These are phyloP conservation scores for Aphyosemion australe DNA, from an alignment of 2,113 vertebrate genomes.

Conservation along the genomic window DNA sequence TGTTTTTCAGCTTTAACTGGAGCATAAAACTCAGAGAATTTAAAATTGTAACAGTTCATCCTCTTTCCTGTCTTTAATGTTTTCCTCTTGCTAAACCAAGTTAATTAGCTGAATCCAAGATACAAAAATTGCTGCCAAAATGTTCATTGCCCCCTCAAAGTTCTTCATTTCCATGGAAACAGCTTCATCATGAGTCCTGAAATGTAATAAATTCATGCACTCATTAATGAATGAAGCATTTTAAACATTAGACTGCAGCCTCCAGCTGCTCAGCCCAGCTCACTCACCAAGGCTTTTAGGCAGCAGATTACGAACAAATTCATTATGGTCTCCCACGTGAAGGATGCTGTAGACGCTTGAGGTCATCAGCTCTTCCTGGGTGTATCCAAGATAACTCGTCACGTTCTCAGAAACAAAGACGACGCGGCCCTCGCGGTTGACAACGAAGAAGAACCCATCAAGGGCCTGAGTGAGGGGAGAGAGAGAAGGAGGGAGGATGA, in stretches of 20 bases:
- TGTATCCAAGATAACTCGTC: conserved; percentile 90
- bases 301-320: conserved; percentile 92
- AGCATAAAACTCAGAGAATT: conserved; percentile 13
- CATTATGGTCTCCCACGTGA: conserved; percentile 93
- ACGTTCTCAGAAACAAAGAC: conserved; percentile 96
- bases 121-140: conserved; percentile 14
- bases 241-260: background rate
- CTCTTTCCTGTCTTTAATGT: background rate
- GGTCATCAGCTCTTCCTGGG: conserved; percentile 95
- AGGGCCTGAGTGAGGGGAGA: conserved; percentile 79
- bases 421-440: conserved; percentile 93
- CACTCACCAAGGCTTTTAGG: conserved; percentile 90
- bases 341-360: conserved; percentile 97
- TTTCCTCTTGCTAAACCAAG: conserved; percentile 14
- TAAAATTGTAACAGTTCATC: background rate
- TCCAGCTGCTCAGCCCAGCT: background rate
- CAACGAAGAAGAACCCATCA: conserved; percentile 95
- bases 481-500: background rate
- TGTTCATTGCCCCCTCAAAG: conserved; percentile 16
- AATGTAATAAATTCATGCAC: too few relatives aligned
- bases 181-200: conserved; percentile 3
- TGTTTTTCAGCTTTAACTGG: conserved; percentile 5
- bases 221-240: too few relatives aligned
- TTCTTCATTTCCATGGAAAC: conserved; percentile 26
- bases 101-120: conserved; percentile 21